Evolutionary conservation across 2,888 invertebrate genomes (phyloP), one percentile per base, ranked within the genome.

Genomic region (Eustalomyia histrio): DNA sequence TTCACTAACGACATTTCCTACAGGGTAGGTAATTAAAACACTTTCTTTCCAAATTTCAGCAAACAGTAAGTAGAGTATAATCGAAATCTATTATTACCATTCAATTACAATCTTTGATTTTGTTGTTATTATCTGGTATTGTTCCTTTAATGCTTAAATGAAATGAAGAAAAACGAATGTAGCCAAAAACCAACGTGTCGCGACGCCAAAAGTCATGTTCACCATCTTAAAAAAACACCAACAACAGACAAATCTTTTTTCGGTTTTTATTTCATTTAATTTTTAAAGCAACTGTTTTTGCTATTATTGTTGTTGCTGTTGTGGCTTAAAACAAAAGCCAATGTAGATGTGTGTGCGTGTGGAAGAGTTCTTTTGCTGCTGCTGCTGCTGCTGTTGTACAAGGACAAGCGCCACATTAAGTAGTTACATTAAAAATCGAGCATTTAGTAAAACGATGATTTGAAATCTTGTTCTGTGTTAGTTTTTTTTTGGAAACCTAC

Each of bases 381-480:
- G 35, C n/a, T 67, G 71, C 53, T 61, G 39, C 35, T 75, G 35
- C 33, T 60, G 35, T 18, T 67, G 71, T 53, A 74, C 83, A 82
- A 83, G 83, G 82, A 82, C 83, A 83, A 79, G 75, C 78, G 78
- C 79, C 80, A 78, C 82, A 82, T 83, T 83, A 83, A 83, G 83
- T 83, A 82, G 83, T 83, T 83, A 78, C 82, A 83, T 83, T 83
- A 83, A 83, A 80, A 82, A 75, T 75, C 71, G 65, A 80, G 80
- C 80, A 75, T 80, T 80, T 80, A 80, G 80, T 72, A 74, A 52
- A 63, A 67, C 71, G 58, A 80, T 74, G 64, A 79, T 76, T 74
- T 68, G 65, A 74, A 65, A 76, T 81, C 67, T 74, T 79, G 55
- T 69, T 72, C 60, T 78, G 71, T 24, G 68, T 57, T 72, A 60